Percentiles rank a stretch among this genome's conserved stretches.
phyloP scores from a whole-genome alignment of 2,113 vertebrate genomes.

The Panthera uncia region DNA sequence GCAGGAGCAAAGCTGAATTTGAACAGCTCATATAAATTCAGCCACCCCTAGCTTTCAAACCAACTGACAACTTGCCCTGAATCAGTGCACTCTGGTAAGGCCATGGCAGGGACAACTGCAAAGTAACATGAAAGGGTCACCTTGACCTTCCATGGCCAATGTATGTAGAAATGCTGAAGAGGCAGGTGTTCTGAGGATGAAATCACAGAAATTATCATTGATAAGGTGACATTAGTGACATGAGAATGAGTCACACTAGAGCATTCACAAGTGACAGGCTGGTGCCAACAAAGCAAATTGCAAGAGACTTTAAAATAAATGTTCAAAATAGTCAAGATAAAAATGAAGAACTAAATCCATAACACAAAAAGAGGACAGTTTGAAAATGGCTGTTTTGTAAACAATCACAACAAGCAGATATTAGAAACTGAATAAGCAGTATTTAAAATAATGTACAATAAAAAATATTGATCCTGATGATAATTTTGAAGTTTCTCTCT shows the following conservation, averaged over 20 bases:
- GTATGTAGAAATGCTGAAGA: neutral
- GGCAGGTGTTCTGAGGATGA: neutral
- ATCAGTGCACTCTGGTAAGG: neutral
- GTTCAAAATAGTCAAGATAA: neutral
- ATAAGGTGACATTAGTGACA: neutral
- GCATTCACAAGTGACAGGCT: neutral
- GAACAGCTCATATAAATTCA: neutral
- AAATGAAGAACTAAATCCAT: neutral
- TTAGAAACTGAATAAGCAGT: neutral
- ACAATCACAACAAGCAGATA: neutral
- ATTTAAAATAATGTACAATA: neutral
- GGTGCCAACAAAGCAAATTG: neutral
- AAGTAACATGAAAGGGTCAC: neutral
- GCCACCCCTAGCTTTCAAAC: neutral
- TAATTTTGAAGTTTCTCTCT: neutral
- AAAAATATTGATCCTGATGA: neutral
- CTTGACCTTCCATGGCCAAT: neutral
- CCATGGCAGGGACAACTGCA: neutral
- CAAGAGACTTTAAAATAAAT: neutral
- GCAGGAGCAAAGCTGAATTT: neutral
- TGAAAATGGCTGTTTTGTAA: neutral
- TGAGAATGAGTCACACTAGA: neutral
- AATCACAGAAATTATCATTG: neutral
- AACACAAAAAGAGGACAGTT: neutral
- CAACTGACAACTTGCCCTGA: neutral